These are phyloP conservation scores for Drosophila auraria DNA, from an alignment of 1,140 invertebrate genomes.

Conservation along the genomic window DNA sequence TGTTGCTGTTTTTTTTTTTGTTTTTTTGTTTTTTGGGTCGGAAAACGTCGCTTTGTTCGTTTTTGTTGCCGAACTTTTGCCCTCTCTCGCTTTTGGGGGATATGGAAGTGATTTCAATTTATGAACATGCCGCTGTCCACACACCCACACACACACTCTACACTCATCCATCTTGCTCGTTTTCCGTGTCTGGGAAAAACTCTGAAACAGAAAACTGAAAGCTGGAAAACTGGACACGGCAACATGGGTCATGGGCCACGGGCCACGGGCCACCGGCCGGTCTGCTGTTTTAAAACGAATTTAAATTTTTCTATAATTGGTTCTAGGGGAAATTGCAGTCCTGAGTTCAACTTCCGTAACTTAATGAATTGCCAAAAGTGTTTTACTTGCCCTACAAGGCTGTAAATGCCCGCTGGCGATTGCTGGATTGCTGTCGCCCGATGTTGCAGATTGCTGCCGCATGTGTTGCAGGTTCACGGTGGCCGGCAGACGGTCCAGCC, in stretches of 20 bases:
- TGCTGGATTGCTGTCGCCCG: conserved; percentile 4
- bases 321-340: conserved; percentile 85
- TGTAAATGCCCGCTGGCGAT: conserved; percentile 73
- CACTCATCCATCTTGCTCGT: conserved; percentile 70
- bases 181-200: conserved; percentile 39
- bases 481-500: not conserved
- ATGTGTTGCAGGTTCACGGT: conserved; percentile 8
- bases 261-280: conserved; percentile 18
- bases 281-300: conserved; percentile 82
- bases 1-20: conserved; percentile 4
- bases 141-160: conserved; percentile 60
- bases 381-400: conserved; percentile 73
- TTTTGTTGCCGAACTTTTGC: conserved; percentile 77
- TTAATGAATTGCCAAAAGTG: conserved; percentile 85
- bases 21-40: conserved; percentile 19
- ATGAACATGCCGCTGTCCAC: conserved; percentile 84
- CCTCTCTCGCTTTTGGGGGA: conserved; percentile 51
- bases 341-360: conserved; percentile 85
- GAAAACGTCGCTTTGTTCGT: conserved; percentile 55
- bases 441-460: conserved; percentile 7
- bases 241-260: conserved; percentile 20
- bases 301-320: conserved; percentile 85
- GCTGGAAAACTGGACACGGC: conserved; percentile 20
- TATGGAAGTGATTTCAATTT: conserved; percentile 85
- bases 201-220: conserved; percentile 21